Conservation (phyloP, 2,888 invertebrate species). For the Lycia hirtaria region DNA sequence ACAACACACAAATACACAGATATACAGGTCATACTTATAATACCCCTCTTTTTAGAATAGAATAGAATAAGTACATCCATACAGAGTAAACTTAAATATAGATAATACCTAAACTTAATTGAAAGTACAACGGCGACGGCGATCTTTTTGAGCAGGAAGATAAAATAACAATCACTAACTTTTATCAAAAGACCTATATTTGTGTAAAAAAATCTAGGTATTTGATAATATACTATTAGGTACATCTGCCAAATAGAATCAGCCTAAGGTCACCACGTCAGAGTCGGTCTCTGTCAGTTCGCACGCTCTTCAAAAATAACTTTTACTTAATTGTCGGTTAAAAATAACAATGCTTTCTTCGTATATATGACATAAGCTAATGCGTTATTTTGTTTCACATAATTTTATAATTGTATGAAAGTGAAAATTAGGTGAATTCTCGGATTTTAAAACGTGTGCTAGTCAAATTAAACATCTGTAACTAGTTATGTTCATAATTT, state of each 20-base stretch:
- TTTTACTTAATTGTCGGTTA: slow-evolving; percentile 77
- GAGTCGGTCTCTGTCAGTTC: slow-evolving; percentile 55
- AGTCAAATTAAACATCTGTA: not conserved
- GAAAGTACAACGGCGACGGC: no score
- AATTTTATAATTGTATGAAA: slow-evolving; percentile 60
- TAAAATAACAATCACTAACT: no score
- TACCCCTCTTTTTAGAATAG: no score
- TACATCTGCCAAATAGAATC: slow-evolving; percentile 31
- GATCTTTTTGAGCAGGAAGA: no score
- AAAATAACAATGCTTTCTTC: slow-evolving; percentile 75
- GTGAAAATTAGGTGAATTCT: slow-evolving; percentile 67
- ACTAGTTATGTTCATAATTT: not conserved
- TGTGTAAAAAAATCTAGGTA: no score
- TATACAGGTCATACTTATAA: no score
- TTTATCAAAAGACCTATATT: no score
- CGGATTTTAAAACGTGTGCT: slow-evolving; percentile 19
- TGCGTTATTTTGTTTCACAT: slow-evolving; percentile 53
- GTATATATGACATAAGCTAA: slow-evolving; percentile 66
- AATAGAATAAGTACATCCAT: no score
- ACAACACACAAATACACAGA: no score
- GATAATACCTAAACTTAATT: no score
- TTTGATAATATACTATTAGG: slow-evolving; percentile 33
- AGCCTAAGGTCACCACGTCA: slow-evolving; percentile 47
- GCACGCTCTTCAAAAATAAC: slow-evolving; percentile 69
- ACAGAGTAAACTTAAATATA: no score